phyloP scores from a whole-genome alignment of 1,140 invertebrate genomes.

The Ceratosolen fusciceps region DNA sequence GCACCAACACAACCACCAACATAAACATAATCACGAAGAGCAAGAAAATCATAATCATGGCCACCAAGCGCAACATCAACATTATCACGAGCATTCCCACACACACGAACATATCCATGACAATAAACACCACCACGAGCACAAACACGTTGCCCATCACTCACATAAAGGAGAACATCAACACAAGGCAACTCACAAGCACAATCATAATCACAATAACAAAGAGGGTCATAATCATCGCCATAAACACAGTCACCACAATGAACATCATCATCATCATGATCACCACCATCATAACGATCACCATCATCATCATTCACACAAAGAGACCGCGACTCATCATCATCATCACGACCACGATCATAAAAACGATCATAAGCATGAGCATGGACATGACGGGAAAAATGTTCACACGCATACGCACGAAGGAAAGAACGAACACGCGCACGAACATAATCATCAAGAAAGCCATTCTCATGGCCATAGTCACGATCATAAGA shows the following conservation, averaged over 20 bases:
- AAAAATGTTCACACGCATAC: slow-evolving; percentile 27
- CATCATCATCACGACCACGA: slow-evolving; percentile 46
- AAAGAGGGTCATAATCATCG: slow-evolving; percentile 47
- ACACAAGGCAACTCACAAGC: slow-evolving; percentile 13
- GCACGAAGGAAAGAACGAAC: slow-evolving; percentile 13
- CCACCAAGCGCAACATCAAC: slow-evolving; percentile 16
- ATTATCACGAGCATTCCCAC: slow-evolving; percentile 32
- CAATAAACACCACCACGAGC: slow-evolving; percentile 30
- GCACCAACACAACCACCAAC: slow-evolving; percentile 14
- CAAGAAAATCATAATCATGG: slow-evolving; percentile 32
- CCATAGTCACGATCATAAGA: slow-evolving; percentile 31
- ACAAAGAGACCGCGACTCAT: slow-evolving; percentile 45
- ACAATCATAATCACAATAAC: slow-evolving; percentile 35
- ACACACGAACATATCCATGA: slow-evolving; percentile 39
- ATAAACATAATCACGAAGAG: slow-evolving; percentile 28
- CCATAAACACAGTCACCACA: slow-evolving; percentile 27
- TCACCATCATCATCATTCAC: slow-evolving; percentile 45
- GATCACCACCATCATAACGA: slow-evolving; percentile 47
- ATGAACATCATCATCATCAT: slow-evolving; percentile 46
- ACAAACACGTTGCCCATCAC: slow-evolving; percentile 29
- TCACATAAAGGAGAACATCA: slow-evolving; percentile 17
- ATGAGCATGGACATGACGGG: slow-evolving; percentile 26
- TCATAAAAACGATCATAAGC: slow-evolving; percentile 44
- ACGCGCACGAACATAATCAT: slow-evolving; percentile 22
- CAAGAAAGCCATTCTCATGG: slow-evolving; percentile 29